phyloP scores from a whole-genome alignment of 2,797 vertebrate genomes.

The Hozukius guyotensis region DNA sequence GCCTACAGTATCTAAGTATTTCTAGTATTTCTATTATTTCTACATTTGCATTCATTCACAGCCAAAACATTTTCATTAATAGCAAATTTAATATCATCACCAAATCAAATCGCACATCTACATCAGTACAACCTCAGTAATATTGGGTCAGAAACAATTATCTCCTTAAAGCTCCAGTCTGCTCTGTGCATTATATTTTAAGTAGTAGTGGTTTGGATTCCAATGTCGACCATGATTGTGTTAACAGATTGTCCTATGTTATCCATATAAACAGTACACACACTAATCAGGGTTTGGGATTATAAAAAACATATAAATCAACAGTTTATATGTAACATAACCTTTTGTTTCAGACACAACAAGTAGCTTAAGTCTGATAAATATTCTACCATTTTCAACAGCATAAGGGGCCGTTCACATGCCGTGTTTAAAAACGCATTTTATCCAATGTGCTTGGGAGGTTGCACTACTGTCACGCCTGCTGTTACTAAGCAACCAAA shows the following conservation, averaged over 20 bases:
- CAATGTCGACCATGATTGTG: neutral
- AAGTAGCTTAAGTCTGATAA: neutral
- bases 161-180: neutral
- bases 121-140: neutral
- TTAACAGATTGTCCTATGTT: neutral
- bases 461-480: too few species aligned
- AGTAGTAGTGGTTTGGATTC: neutral
- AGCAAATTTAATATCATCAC: neutral
- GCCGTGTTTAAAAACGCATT: too few species aligned
- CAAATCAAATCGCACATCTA: neutral
- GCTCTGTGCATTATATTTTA: neutral
- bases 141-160: neutral
- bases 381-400: neutral
- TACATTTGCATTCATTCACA: neutral
- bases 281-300: neutral
- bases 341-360: neutral
- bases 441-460: too few species aligned
- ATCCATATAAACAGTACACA: neutral
- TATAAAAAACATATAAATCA: neutral
- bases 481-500: too few species aligned
- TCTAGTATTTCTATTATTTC: neutral
- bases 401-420: neutral
- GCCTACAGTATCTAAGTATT: neutral
- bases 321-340: neutral
- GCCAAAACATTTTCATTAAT: neutral